Evolutionary conservation across 2,888 invertebrate genomes (phyloP), one percentile per base, ranked within the genome.

Genomic region (Caenorhabditis angaria): DNA sequence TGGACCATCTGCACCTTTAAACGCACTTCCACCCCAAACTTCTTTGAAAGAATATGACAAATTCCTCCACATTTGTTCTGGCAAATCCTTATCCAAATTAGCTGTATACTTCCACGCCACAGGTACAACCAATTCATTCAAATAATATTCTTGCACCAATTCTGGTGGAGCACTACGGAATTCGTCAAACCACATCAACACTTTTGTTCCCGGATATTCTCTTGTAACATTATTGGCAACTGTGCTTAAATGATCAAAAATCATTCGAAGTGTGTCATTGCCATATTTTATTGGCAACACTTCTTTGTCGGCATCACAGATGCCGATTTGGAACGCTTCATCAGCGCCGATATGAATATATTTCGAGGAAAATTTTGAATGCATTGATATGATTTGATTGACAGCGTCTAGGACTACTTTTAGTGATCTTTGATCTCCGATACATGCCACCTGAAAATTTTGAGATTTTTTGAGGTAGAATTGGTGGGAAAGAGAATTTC

Each of bases 21-120:
- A 93, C 0, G 92, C 92, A 18, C 92, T 92, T 0, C 92, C 92
- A 5, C 91, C 90, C 93, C 93, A 93, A 14, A 92, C 91, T 1
- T 91, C 90, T 6, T 90, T 90, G 83, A 93, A 93, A 1, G 92
- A 90, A 25, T 68, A 59, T 1, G 81, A 81, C 32, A 82, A 65
- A 55, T 80, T 80, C 32, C 63, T 69, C 82, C 82, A 82, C 78
- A 82, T 77, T 32, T 70, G 72, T 14, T 65, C 60, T 3, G 82
- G 78, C 10, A 82, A 63, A 60, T 78, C 75, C 60, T 74, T 60
- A 57, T 80, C 82, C 27, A 82, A 59, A 51, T 77, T 67, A 2
- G 70, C 29, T 0, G 80, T 75, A 64, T 82, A 82, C 29, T 82
- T 82, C 82, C 82, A 82, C 4, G 78, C 78, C 14, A 82, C 82